These are phyloP conservation scores for Nannoperca australis DNA, from an alignment of 2,797 vertebrate genomes.

Conservation along the genomic window DNA sequence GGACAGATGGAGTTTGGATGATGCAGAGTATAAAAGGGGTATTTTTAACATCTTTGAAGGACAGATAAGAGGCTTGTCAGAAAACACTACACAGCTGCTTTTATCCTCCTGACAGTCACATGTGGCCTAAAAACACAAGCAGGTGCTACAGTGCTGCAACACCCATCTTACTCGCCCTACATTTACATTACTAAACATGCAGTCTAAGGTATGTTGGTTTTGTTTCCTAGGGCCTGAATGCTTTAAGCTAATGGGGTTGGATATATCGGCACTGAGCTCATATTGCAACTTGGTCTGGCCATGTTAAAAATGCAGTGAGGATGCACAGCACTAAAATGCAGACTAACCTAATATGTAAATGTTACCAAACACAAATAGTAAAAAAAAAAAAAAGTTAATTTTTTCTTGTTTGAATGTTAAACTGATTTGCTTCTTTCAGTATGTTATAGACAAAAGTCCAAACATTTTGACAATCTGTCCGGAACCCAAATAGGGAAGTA, in stretches of 20 bases:
- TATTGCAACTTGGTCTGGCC: background rate
- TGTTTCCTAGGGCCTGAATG: background rate
- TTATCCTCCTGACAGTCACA: conserved; percentile 46
- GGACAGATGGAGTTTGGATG: conserved; percentile 32
- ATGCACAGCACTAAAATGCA: background rate
- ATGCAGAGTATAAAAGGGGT: conserved; percentile 36
- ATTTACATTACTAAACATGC: conserved; percentile 5
- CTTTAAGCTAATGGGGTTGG: background rate
- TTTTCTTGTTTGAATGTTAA: background rate
- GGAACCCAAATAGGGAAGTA: too few relatives aligned
- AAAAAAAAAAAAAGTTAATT: background rate
- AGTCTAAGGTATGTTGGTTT: conserved; percentile 3
- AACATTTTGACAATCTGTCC: background rate
- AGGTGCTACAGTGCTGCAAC: conserved; percentile 12
- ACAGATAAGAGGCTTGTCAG: conserved; percentile 51
- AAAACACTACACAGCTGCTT: conserved; percentile 34
- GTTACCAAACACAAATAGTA: background rate
- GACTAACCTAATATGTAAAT: background rate
- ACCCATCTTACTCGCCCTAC: conserved; percentile 2
- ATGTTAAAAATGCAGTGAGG: conserved; percentile 1
- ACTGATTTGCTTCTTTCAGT: background rate
- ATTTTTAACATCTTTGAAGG: conserved; percentile 64
- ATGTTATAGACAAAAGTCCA: background rate
- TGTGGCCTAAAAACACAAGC: conserved; percentile 30
- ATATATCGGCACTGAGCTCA: conserved; percentile 6